phyloP scores from a whole-genome alignment of 2,113 vertebrate species.

The Actenoides lindsayi region DNA sequence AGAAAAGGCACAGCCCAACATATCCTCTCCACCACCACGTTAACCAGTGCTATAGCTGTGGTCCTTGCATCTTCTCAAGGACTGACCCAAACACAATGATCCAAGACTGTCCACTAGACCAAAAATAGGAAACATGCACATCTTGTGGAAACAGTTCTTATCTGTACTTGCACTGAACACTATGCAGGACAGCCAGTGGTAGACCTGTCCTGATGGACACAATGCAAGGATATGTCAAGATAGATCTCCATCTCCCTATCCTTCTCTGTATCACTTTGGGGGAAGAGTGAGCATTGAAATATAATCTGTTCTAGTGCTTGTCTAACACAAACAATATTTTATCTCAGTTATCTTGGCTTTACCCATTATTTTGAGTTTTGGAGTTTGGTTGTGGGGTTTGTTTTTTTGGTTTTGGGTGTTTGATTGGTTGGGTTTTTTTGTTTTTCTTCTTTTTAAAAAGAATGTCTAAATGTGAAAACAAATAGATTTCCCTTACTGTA shows the following conservation, averaged over 20 bases:
- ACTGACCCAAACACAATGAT: not conserved
- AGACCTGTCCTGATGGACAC: not conserved
- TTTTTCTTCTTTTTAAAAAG: not conserved
- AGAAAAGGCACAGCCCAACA: not conserved
- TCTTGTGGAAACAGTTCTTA: not conserved
- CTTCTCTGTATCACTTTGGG: not conserved
- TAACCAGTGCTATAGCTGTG: not conserved
- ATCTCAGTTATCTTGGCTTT: not conserved
- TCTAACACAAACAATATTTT: not conserved
- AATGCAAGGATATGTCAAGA: not conserved
- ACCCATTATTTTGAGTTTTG: not conserved
- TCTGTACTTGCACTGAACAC: not conserved
- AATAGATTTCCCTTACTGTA: not conserved
- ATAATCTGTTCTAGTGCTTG: not conserved
- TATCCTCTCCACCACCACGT: not conserved
- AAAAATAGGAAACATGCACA: not conserved
- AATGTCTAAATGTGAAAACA: not conserved
- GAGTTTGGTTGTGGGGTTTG: too few species aligned
- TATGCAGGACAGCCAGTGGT: not conserved
- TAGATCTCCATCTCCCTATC: not conserved
- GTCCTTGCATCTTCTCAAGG: not conserved
- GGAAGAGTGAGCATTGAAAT: not conserved
- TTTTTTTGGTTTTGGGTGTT: too few species aligned
- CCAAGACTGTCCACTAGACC: not conserved
- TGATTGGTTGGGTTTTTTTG: not conserved